These are phyloP conservation scores for Steatornis caripensis DNA, from an alignment of 2,113 vertebrate species.

Conservation along the genomic window DNA sequence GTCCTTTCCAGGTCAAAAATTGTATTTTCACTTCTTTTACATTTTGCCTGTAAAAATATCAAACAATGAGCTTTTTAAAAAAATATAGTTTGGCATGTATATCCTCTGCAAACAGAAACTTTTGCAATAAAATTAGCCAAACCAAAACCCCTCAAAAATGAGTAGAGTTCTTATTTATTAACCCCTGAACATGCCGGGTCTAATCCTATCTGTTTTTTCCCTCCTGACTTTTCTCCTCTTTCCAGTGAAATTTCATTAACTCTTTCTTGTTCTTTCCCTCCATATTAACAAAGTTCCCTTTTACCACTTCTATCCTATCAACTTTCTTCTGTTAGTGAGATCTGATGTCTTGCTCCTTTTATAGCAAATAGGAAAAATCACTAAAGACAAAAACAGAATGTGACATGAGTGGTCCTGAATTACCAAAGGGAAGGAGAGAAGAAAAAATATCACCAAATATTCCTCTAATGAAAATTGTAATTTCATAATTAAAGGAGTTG, in stretches of 20 bases:
- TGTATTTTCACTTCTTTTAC: neutral
- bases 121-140: too few relatives aligned
- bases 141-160: neutral
- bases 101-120: neutral
- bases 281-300: neutral
- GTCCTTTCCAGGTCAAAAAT: neutral
- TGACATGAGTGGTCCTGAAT: neutral
- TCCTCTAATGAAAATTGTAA: constrained; percentile 15
- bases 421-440: neutral
- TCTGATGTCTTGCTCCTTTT: neutral
- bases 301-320: neutral
- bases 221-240: neutral
- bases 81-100: neutral
- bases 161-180: neutral
- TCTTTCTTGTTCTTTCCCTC: neutral
- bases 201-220: neutral
- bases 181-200: neutral
- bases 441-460: neutral
- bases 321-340: neutral
- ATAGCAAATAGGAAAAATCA: neutral
- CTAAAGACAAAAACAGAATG: neutral
- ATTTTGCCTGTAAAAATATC: neutral
- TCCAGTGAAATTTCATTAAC: neutral
- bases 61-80: neutral
- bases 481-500: neutral